Base-by-base conservation (phyloP, 2,797 vertebrate species). In the Hylomyscus alleni region DNA sequence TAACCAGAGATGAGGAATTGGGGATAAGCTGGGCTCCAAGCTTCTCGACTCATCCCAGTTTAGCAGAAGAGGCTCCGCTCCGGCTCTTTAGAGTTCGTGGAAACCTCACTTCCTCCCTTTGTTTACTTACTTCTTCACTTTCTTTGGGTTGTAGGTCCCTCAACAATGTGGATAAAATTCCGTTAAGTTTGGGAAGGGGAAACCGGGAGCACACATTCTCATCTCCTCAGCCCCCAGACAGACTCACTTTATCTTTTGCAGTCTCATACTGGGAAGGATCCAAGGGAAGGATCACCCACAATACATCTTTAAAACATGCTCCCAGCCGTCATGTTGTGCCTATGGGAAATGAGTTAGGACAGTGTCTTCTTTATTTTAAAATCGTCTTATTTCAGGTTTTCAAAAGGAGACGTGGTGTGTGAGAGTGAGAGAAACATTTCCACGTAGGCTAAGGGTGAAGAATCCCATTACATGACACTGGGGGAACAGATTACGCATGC, bases 351-450 rank as follows among this genome's bases (percentile, higher is more conserved):
- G 65, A 90, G 69, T 80, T 97, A 90, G 88, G 89, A 90, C 76
- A 92, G 93, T 88, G 69, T 96, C 95, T 96, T 72, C 60, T 97
- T 95, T 96, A 95, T 91, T 97, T 92, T 95, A 95, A 95, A 83
- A 77, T 94, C 62, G 37, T 87, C 67, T 96, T 69, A 69, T 75
- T 97, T 86, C 11, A 91, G 89, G n/a, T 76, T 96, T 96, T 90
- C 40, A 62, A 82, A 87, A 87, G 47, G 67, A 93, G 90, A 75
- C 65, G 29, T 54, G 13, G 37, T 58, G 26, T 12, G 9, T 14
- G 52, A 87, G 47, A 40, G 60, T n/a, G 5, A 52, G 17, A 24
- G 81, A 19, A 34, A 60, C 60, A 24, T 37, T 17, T 11, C 24
- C 34, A 69, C 47, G 5, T 1, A 26, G 62, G 26, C 37, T 52